A percentile compares a stretch with the other conserved stretches of the same genome.
Evolutionary conservation across 2,888 invertebrate species (phyloP).

Genomic region (Tupiocoris notatus): DNA sequence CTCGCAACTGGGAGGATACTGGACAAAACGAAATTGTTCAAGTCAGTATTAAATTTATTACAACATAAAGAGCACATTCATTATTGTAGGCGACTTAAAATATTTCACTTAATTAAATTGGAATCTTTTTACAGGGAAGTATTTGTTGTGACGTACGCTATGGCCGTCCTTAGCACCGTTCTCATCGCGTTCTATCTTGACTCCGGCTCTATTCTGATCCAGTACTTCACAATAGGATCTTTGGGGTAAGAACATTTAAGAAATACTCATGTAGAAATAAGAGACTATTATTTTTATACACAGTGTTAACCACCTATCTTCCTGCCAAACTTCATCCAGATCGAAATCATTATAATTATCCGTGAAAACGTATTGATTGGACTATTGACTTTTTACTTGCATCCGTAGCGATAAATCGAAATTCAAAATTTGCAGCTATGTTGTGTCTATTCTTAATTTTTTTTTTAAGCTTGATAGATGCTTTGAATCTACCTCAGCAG

Average conservation of each 20-base stretch:
- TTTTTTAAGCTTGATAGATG: too few species aligned
- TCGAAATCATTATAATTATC: too few species aligned
- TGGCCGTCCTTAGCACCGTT: neutral
- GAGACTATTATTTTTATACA: too few species aligned
- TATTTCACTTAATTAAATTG: neutral
- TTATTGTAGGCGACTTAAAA: neutral
- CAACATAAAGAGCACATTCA: neutral
- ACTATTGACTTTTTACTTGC: too few species aligned
- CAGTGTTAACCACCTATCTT: too few species aligned
- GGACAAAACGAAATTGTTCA: constrained; percentile 66
- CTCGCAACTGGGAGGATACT: constrained; percentile 63
- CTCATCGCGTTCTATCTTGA: neutral
- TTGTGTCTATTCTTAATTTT: too few species aligned
- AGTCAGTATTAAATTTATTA: constrained; percentile 60
- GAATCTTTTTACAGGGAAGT: constrained; percentile 6
- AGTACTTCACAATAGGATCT: neutral
- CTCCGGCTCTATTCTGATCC: neutral
- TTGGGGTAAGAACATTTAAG: neutral
- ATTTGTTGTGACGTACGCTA: neutral
- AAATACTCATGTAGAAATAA: too few species aligned
- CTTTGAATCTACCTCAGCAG: too few species aligned
- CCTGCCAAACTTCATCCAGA: too few species aligned
- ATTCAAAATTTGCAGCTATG: too few species aligned
- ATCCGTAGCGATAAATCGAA: too few species aligned
- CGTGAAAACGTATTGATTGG: too few species aligned